Evolutionary conservation across 2,888 invertebrate species (phyloP).

Genomic region (Drosophila multiciliata): DNA sequence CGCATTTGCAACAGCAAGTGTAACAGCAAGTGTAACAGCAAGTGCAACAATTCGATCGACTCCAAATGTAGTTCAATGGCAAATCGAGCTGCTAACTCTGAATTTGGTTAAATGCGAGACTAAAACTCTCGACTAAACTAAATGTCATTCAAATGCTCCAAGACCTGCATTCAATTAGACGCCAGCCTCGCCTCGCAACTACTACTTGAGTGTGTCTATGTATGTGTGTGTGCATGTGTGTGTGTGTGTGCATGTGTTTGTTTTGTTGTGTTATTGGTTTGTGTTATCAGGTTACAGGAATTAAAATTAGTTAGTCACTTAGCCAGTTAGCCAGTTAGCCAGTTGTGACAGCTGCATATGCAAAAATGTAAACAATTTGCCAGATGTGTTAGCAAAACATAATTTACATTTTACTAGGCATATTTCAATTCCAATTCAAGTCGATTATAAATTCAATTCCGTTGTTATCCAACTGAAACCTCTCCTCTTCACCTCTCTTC

Average conservation of each 20-base stretch:
- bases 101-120: slow-evolving; percentile 73
- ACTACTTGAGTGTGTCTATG: background rate
- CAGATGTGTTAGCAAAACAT: slow-evolving; percentile 46
- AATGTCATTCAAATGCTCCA: slow-evolving; percentile 71
- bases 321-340: background rate
- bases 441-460: background rate
- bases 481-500: background rate
- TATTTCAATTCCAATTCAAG: background rate
- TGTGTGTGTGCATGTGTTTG: slow-evolving; percentile 16
- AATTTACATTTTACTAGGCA: background rate
- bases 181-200: slow-evolving; percentile 58
- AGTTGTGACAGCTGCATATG: slow-evolving; percentile 58
- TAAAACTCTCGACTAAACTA: slow-evolving; percentile 46
- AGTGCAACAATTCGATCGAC: slow-evolving; percentile 39
- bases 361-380: slow-evolving; percentile 50
- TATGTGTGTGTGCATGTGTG: background rate
- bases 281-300: slow-evolving; percentile 66
- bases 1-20: slow-evolving; percentile 51
- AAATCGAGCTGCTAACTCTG: slow-evolving; percentile 60
- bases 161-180: slow-evolving; percentile 64
- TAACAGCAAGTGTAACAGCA: slow-evolving; percentile 27
- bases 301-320: slow-evolving; percentile 54
- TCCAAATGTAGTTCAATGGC: slow-evolving; percentile 79
- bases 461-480: background rate
- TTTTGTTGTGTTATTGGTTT: slow-evolving; percentile 11